Conservation (phyloP, 2,888 invertebrate genomes). For the Napeogenes sylphis region DNA sequence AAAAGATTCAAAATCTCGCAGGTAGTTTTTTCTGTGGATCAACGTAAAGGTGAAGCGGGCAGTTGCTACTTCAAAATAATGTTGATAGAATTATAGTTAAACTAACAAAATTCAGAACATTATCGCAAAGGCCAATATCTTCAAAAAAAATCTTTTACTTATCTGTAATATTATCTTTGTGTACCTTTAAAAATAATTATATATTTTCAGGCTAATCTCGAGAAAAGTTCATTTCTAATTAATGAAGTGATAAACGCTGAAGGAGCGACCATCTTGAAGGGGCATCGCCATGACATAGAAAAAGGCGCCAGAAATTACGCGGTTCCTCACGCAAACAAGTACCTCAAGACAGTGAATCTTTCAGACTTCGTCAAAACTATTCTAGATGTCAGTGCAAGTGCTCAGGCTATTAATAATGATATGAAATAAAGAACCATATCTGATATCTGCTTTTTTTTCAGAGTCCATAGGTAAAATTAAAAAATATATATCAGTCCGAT, state of each 20-base stretch:
- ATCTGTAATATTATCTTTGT: too few relatives aligned
- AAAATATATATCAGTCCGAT: not conserved
- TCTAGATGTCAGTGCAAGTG: constrained; percentile 19
- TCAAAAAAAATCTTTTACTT: not conserved
- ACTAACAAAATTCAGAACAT: too few relatives aligned
- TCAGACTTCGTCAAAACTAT: constrained; percentile 30
- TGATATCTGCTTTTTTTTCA: not conserved
- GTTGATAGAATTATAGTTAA: too few relatives aligned
- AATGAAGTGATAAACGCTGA: constrained; percentile 43
- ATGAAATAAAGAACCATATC: constrained; percentile 7
- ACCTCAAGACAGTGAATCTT: constrained; percentile 23
- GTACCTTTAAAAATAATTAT: not conserved
- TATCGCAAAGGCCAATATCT: too few relatives aligned
- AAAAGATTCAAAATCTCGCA: too few relatives aligned
- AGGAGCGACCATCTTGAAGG: constrained; percentile 40
- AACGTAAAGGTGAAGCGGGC: too few relatives aligned
- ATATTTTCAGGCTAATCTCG: constrained; percentile 40
- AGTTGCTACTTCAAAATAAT: too few relatives aligned
- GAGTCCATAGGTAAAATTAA: not conserved
- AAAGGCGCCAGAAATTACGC: constrained; percentile 27
- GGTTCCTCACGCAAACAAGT: constrained; percentile 20
- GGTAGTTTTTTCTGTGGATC: too few relatives aligned
- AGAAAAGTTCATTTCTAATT: constrained; percentile 46
- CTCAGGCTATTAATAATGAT: constrained; percentile 15
- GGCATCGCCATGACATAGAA: constrained; percentile 38